Evolutionary conservation across 2,113 vertebrate genomes (phyloP), one percentile per base, ranked within the genome.

Genomic region (Amazona guildingii): DNA sequence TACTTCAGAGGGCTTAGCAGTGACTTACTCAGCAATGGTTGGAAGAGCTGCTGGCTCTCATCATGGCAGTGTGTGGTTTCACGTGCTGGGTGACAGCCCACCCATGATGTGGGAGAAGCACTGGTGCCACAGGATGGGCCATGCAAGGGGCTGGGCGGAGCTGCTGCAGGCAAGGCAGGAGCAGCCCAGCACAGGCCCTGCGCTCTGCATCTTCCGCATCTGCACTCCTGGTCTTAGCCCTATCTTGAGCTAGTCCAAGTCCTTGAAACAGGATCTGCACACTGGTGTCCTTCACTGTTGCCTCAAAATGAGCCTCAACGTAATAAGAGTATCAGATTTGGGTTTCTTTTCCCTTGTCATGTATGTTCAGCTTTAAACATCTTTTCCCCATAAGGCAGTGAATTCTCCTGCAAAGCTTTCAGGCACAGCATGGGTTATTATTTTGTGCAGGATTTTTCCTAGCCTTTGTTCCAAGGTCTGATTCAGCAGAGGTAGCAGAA

Each of bases 401-500:
- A 69, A 63, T 43, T 81, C 76, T 70, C 33, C 43, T 78, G 73
- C 48, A 13, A 49, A 90, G 29, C 24, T 64, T 92, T 92, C 51
- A 83, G 70, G 75, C 89, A 57, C 62, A 74, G 57, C 17, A 16
- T 7, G 62, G 52, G 61, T 83, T 92, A 39, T 78, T 68, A 18
- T 67, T 92, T 91, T 79, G 39, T 27, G 73, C 4, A 9, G 83
- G 48, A 31, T 59, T 94, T 96, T 91, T 78, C 75, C 82, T 75
- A 61, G 86, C 88, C 86, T 80, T 94, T 92, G 81, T 92, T 95
- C 83, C 63, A 83, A 94, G 70, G 49, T 77, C 78, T 91, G 86
- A 80, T 93, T 91, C 74, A 79, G 88, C 91, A 95, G 86, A 94
- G 92, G 78, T 85, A 73, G 94, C 96, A 97, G 86, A 76, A 96